Evolutionary conservation across 2,113 vertebrate species (phyloP), one percentile per base, ranked within the genome.

Genomic region (Pagrus major): DNA sequence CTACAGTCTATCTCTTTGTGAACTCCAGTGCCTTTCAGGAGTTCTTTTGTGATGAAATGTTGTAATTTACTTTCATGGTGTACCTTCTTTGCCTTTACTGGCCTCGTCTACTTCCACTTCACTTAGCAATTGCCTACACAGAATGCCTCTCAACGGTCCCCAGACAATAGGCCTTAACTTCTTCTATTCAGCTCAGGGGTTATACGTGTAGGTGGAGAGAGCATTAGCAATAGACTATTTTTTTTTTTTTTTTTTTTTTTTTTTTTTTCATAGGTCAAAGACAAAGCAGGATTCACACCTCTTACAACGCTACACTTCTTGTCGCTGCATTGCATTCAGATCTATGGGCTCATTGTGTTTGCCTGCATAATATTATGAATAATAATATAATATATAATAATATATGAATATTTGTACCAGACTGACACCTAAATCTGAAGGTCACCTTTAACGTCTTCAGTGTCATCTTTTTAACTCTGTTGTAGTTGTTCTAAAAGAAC

Each of bases 61-160:
- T 88, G 77, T 76, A 85, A 86, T 87, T 86, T 86, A 68, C 80
- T 89, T 88, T 87, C 58, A 78, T 68, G 9, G 39, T 61, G 52
- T 55, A 80, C 70, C 72, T 74, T 71, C 51, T 52, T 58, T 82
- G 25, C 61, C 65, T 87, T 78, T 68, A 66, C 77, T 39, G 66
- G 70, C 67, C 66, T 83, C 6, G 23, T 71, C 78, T 51, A 64
- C 78, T 91, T 80, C 84, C 81, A 85, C 85, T 84, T 84, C 86
- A 82, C 87, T 89, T 71, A 84, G 79, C 73, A 69, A 82, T 69
- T 74, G 80, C 80, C 78, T 65, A 84, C 86, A 91, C 87, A 84
- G 80, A 91, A 89, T 86, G 68, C 83, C 91, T 92, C 86, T 91
- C 79, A 89, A 77, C 79, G 55, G 59, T 87, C 87, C 77, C 81